These are phyloP conservation scores for Nilaparvata lugens DNA, from an alignment of 1,140 invertebrate species.

Conservation along the genomic window DNA sequence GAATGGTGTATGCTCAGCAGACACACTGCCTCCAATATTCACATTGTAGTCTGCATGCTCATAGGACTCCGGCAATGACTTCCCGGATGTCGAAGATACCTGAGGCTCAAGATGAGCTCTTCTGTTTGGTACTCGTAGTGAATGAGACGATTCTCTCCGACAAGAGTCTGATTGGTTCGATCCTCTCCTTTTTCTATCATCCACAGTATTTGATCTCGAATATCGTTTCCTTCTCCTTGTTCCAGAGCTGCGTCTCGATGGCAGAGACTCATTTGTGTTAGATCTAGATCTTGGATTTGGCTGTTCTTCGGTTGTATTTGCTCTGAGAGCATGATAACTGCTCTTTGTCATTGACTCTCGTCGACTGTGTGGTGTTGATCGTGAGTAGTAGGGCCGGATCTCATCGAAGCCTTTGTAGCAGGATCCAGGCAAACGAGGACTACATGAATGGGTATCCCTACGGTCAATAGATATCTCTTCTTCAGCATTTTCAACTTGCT, in stretches of 20 bases:
- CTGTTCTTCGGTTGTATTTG: conserved; percentile 7
- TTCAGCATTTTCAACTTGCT: conserved; percentile 50
- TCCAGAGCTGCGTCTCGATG: not conserved
- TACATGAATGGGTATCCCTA: conserved; percentile 20
- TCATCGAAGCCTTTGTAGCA: conserved; percentile 10
- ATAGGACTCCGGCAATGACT: not conserved
- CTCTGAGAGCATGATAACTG: not conserved
- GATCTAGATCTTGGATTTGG: conserved; percentile 8
- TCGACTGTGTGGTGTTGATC: conserved; percentile 15
- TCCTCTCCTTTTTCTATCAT: conserved; percentile 10
- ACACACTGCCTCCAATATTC: not conserved
- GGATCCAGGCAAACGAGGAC: conserved; percentile 12
- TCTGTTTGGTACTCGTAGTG: not conserved
- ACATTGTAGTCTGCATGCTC: not conserved
- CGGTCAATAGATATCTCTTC: conserved; percentile 28
- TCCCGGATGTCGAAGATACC: not conserved
- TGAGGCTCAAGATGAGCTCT: not conserved
- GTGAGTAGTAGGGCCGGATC: conserved; percentile 13
- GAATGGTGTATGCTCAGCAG: not conserved
- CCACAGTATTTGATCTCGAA: conserved; percentile 12
- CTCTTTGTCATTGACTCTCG: conserved; percentile 13
- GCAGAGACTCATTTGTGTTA: conserved; percentile 11
- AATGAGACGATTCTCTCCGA: conserved; percentile 1
- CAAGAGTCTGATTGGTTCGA: conserved; percentile 8
- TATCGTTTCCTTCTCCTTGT: conserved; percentile 9